Evolutionary conservation across 2,113 vertebrate genomes (phyloP), one percentile per base, ranked within the genome.

Genomic region (Cinclus cinclus): DNA sequence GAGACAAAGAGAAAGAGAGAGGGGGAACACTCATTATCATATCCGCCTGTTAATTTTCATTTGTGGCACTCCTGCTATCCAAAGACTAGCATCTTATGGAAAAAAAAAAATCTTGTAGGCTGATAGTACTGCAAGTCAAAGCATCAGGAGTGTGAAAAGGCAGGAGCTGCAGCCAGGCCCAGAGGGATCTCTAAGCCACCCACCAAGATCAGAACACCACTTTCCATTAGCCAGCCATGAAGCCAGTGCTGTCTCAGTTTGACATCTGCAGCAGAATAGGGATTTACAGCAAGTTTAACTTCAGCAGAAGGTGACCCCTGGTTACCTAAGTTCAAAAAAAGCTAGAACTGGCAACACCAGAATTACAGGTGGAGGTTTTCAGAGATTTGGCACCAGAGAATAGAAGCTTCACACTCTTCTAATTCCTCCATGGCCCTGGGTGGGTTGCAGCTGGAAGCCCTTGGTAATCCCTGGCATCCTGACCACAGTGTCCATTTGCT

Each of bases 1-100:
- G 53, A 93, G 13, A 83, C 41, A 90, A 82, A 95, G 87, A 76
- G 44, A 90, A 70, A 79, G 50, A 75, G 59, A 63, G 70, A 87
- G 46, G 37, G 2, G 71, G 50, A 59, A 76, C 58, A 76, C 55
- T 60, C 93, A 44, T 90, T 94, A 94, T 63, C 53, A 7, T 84
- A 82, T 56, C 74, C 92, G 60, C 52, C 81, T 89, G 31, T 88
- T 96, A 76, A 44, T 56, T 95, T 90, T 64, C 84, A 42, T 60
- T 96, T 89, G 62, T 64, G 50, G 28, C 44, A 81, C 39, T 83
- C 27, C 46, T 75, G 69, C 87, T 96, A 78, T 75, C 79, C 30
- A n/a, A 83, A 71, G 63, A 74, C 58, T 56, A 46, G 10, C n/a
- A 93, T 74, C 83, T 93, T 60, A 35, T 44, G n/a, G 35, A 35